Evolutionary conservation across 2,888 invertebrate species (phyloP).

Genomic region (Cantharis nigra): DNA sequence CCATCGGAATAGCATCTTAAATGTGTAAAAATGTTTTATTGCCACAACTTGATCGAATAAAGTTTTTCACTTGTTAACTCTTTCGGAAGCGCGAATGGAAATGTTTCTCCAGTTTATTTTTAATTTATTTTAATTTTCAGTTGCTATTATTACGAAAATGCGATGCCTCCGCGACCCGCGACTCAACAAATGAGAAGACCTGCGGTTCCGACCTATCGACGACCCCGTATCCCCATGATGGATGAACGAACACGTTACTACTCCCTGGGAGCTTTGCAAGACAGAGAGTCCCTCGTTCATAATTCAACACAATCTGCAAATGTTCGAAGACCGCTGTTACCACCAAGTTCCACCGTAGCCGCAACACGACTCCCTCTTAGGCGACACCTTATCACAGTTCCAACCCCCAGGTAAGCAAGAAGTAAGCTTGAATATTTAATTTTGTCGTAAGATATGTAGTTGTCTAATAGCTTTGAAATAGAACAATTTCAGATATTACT

Average conservation of each 20-base stretch:
- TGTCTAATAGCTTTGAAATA: not conserved
- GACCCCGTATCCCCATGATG: slow-evolving; percentile 23
- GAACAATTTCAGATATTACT: not conserved
- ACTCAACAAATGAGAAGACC: slow-evolving; percentile 8
- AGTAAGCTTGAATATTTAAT: not conserved
- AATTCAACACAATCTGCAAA: slow-evolving; percentile 21
- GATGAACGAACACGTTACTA: slow-evolving; percentile 26
- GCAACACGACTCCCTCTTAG: slow-evolving; percentile 15
- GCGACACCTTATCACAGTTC: slow-evolving; percentile 36
- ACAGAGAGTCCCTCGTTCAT: slow-evolving; percentile 16
- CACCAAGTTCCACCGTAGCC: slow-evolving; percentile 12
- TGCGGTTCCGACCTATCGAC: slow-evolving; percentile 12
- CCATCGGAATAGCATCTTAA: not conserved
- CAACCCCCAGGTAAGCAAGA: slow-evolving; percentile 34
- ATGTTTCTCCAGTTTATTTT: not conserved
- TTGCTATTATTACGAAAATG: slow-evolving; percentile 26
- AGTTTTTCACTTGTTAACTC: not conserved
- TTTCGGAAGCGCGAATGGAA: not conserved
- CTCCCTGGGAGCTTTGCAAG: slow-evolving; percentile 15
- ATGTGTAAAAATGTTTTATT: not conserved
- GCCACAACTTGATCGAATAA: not conserved
- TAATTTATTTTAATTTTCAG: slow-evolving; percentile 8
- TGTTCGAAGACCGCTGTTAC: not conserved
- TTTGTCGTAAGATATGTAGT: not conserved
- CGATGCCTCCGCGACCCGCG: not conserved